A percentile compares a stretch with the other conserved stretches of the same genome.
Evolutionary conservation across 2,888 invertebrate genomes (phyloP).

Genomic region (Papilio protenor): DNA sequence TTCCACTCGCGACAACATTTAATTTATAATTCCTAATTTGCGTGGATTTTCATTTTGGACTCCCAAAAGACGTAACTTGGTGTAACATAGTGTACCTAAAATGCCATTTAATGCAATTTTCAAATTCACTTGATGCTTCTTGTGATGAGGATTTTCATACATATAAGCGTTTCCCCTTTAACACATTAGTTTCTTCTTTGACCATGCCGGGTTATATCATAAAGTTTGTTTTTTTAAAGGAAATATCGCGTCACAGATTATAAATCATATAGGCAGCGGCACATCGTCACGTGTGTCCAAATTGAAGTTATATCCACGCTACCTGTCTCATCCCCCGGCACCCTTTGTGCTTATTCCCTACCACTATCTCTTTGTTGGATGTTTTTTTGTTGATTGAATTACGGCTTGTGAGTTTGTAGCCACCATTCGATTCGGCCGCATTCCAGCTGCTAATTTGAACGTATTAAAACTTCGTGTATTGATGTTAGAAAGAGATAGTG

Average conservation of each 20-base stretch:
- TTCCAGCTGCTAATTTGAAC: slow-evolving; percentile 78
- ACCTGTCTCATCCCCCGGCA: slow-evolving; percentile 79
- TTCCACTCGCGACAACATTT: neutral
- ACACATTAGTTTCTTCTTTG: neutral
- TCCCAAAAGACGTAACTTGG: no score
- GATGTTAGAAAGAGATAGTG: slow-evolving; percentile 48
- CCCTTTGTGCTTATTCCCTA: slow-evolving; percentile 68
- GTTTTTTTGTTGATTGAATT: slow-evolving; percentile 76
- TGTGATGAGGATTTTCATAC: neutral
- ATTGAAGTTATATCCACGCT: slow-evolving; percentile 65
- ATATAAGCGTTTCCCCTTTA: neutral
- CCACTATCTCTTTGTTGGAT: slow-evolving; percentile 66
- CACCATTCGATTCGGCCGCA: slow-evolving; percentile 76
- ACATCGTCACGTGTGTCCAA: slow-evolving; percentile 49
- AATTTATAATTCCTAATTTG: neutral
- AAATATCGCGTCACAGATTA: slow-evolving; percentile 14
- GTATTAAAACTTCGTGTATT: slow-evolving; percentile 58
- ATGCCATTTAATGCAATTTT: no score
- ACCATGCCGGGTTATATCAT: neutral
- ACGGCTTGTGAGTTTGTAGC: slow-evolving; percentile 77
- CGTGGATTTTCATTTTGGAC: neutral
- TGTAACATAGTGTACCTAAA: no score
- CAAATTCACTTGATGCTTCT: no score
- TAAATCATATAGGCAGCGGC: slow-evolving; percentile 17
- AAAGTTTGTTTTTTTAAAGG: neutral